Evolutionary conservation across 1,140 invertebrate species (phyloP), one percentile per base, ranked within the genome.

Genomic region (Apis mellifera): DNA sequence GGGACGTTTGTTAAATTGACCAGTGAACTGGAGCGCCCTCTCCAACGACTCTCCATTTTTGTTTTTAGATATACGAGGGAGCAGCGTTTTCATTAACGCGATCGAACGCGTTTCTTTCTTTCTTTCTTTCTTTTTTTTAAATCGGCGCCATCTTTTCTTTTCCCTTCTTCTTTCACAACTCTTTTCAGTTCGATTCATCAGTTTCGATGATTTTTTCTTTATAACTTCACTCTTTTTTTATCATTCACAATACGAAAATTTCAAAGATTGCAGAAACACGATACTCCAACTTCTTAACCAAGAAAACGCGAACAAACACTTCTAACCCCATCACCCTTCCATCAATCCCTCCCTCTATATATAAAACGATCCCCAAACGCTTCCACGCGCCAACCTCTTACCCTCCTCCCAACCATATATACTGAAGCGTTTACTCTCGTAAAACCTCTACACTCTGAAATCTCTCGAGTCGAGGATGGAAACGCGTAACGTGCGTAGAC

Each of bases 401-500:
- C 19, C 9, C 32, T 42, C 9, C 19, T 66, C 32, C 9, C 17
- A 64, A 42, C 9, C 32, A 64, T 9, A 65, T 42, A 65, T 65
- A n/a, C 21, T 69, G 42, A 42, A n/a, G 48, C 48, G 62, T 64
- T 64, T 42, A 64, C 62, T 64, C 62, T 19, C 8, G 26, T 32
- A 32, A 68, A 42, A 21, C 26, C 19, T 42, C 32, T 42, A 21
- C 13, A 21, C 32, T 21, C 32, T 21, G 55, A n/a, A 32, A 59
- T 57, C 62, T 55, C 26, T 57, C n/a, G 23, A 50, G 59, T 60
- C 17, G 65, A 84, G 42, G 26, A 62, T 17, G 65, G 21, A 32
- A n/a, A n/a, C n/a, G 15, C 50, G n/a, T 26, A 26, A 57, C 79
- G 72, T 73, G 8, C 4, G n/a, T 59, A 42, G 4, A 42, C 32